phyloP scores from a whole-genome alignment of 2,797 vertebrate species.

The Sebastes baramenuke region DNA sequence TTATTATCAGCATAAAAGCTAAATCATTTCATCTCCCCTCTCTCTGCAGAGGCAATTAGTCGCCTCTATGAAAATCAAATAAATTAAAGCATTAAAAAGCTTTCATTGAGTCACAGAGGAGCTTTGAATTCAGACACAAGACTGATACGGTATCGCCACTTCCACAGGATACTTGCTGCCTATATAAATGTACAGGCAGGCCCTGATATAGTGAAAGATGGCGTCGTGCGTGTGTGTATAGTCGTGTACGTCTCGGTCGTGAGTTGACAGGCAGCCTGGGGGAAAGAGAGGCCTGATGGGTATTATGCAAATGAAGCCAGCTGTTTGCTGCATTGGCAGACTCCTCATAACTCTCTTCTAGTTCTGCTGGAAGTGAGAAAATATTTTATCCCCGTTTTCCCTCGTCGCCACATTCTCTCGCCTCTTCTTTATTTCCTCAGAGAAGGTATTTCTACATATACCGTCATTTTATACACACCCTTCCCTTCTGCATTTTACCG shows the following conservation, averaged over 20 bases:
- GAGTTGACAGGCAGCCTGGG: constrained; percentile 79
- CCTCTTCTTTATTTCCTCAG: constrained; percentile 60
- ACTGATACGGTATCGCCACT: constrained; percentile 8
- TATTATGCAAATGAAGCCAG: constrained; percentile 87
- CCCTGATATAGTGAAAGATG: constrained; percentile 20
- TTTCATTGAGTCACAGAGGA: constrained; percentile 42
- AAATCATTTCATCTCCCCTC: constrained; percentile 44
- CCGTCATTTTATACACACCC: constrained; percentile 36
- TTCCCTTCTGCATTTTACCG: constrained; percentile 3
- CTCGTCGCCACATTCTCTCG: constrained; percentile 14
- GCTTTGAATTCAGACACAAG: constrained; percentile 9
- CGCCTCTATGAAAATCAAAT: constrained; percentile 60
- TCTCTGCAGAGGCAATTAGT: constrained; percentile 56
- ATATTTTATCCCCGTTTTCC: constrained; percentile 45
- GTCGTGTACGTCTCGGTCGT: constrained; percentile 55
- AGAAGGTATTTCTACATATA: constrained; percentile 46
- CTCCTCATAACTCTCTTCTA: constrained; percentile 66
- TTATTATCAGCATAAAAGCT: constrained; percentile 58
- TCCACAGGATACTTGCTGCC: neutral
- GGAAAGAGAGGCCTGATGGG: constrained; percentile 80
- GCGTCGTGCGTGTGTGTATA: neutral
- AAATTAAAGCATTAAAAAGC: constrained; percentile 54
- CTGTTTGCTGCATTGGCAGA: constrained; percentile 83
- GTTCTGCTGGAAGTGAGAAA: constrained; percentile 60
- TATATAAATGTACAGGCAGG: constrained; percentile 22